These are phyloP conservation scores for Craniophora ligustri DNA, from an alignment of 2,888 invertebrate species.

Conservation along the genomic window DNA sequence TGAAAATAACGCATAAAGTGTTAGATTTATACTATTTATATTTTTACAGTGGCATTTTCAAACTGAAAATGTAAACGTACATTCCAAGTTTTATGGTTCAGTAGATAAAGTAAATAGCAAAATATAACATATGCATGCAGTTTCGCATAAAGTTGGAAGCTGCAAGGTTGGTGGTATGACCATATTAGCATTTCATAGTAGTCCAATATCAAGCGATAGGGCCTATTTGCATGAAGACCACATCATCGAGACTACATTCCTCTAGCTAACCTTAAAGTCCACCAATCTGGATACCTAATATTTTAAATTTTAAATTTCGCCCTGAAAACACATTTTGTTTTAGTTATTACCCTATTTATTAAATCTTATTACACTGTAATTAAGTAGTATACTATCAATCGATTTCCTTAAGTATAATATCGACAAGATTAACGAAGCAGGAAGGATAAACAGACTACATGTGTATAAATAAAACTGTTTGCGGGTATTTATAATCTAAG, in stretches of 20 bases:
- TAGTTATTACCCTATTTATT: too few species aligned
- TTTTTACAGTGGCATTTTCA: slow-evolving; percentile 5
- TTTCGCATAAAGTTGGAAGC: slow-evolving; percentile 19
- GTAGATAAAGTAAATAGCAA: slow-evolving; percentile 7
- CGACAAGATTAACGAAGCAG: too few species aligned
- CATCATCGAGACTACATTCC: slow-evolving; percentile 24
- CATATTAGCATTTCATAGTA: background rate
- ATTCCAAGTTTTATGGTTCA: slow-evolving; percentile 4
- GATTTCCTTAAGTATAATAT: too few species aligned
- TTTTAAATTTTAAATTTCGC: too few species aligned
- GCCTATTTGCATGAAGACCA: slow-evolving; percentile 34
- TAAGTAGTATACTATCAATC: too few species aligned
- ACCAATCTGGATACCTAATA: too few species aligned
- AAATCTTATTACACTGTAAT: too few species aligned
- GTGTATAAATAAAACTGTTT: too few species aligned
- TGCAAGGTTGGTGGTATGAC: background rate
- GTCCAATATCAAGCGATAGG: slow-evolving; percentile 4
- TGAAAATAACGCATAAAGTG: background rate
- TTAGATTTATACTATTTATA: background rate
- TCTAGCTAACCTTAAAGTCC: slow-evolving; percentile 23
- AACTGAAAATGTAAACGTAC: slow-evolving; percentile 4
- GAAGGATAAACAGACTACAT: too few species aligned
- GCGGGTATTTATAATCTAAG: background rate
- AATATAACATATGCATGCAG: slow-evolving; percentile 15
- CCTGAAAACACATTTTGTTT: too few species aligned